phyloP scores from a whole-genome alignment of 2,797 vertebrate species.

The Pyrrhura leucotis region DNA sequence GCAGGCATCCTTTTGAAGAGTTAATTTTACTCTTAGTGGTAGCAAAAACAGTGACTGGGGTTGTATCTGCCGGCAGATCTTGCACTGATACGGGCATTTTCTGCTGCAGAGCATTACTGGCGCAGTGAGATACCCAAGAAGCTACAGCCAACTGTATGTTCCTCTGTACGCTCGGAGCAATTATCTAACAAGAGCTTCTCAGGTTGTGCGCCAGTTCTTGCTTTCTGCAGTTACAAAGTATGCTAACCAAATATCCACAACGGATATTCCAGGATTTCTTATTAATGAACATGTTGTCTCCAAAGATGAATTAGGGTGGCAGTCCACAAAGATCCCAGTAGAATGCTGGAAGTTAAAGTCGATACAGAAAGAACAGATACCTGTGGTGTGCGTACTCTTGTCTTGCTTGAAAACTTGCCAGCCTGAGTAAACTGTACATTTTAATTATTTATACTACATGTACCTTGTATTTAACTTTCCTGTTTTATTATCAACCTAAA shows the following conservation, averaged over 20 bases:
- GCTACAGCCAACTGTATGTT: accelerated
- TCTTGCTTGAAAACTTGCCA: not conserved
- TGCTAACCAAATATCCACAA: not conserved
- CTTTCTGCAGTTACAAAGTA: not conserved
- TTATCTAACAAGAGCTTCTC: not conserved
- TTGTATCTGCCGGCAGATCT: not conserved
- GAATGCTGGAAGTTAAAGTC: not conserved
- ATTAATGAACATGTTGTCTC: not conserved
- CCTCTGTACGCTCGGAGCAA: not conserved
- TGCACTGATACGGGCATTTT: not conserved
- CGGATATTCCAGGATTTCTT: not conserved
- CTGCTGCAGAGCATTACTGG: not conserved
- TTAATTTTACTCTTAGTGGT: not conserved
- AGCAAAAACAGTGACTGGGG: not conserved
- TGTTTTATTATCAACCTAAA: not conserved
- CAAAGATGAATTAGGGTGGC: not conserved
- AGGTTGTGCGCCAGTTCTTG: not conserved
- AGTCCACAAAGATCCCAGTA: not conserved
- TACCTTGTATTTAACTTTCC: not conserved
- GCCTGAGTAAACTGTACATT: not conserved
- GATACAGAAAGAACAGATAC: accelerated
- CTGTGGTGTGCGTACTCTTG: not conserved
- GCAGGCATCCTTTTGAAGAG: not conserved
- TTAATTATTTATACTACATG: not conserved
- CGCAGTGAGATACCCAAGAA: not conserved